Base-by-base conservation (phyloP, 2,797 vertebrate genomes). In the Hafferia zeledoni region DNA sequence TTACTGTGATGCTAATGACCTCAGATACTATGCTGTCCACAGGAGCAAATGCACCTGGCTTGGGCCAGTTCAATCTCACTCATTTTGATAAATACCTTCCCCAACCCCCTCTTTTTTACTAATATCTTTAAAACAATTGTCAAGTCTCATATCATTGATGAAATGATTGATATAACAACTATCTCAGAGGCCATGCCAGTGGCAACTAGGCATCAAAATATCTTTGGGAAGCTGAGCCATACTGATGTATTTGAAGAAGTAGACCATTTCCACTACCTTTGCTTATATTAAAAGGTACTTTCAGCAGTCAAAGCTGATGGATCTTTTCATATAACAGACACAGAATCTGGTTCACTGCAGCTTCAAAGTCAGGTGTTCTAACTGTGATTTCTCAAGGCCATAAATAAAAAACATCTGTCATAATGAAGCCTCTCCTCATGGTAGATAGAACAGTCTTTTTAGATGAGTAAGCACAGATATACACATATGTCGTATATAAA, bases 91-190 rank as follows among this genome's bases (percentile, higher is more conserved):
- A 74, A 83, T 47, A 39, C 8, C 39, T 68, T 64, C 41, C 12
- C 18, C 28, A 52, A 59, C 11, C 4, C 0, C 3, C 3, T 0
- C 5, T 20, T 23, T 59, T 15, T 9, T 15, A 23, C 15, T 41
- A 53, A 67, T 12, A 49, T 5, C n/a, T 83, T 67, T 59, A 79
- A 59, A 71, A 71, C 76, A 80, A 55, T 7, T 46, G 9, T 41
- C 11, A 11, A 43, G 9, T 56, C 27, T 69, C 18, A 39, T 80
- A 77, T n/a, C n/a, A n/a, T 79, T 25, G 57, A 2, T 30, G 28
- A 76, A 80, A 43, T 35, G 11, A 59, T 10, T 20, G 39, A 41
- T 50, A 27, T 4, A 70, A 55, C 16, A 7, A 39, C 49, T 59
- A 15, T 61, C 53, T 81, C 49, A 71, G 63, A 80, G 46, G 30